A percentile compares a stretch with the other conserved stretches of the same genome.
Evolutionary conservation across 2,888 invertebrate genomes (phyloP).

Genomic region (Limnephilus rhombicus): DNA sequence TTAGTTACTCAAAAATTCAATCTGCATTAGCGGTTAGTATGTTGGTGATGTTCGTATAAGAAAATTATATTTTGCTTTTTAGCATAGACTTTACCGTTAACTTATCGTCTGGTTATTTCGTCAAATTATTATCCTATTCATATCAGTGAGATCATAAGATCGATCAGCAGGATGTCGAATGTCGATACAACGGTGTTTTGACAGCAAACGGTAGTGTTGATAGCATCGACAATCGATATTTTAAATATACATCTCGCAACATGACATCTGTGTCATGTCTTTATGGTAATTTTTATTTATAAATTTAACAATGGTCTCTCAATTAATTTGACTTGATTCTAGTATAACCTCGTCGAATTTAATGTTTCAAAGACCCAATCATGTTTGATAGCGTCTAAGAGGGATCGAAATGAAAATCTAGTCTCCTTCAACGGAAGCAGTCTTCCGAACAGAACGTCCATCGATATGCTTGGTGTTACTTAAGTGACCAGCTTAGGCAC

Average conservation of each 20-base stretch:
- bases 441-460: too few relatives aligned
- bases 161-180: neutral
- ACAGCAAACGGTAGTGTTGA: neutral
- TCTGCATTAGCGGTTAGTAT: neutral
- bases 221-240: neutral
- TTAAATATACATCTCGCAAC: neutral
- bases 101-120: neutral
- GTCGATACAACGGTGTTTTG: neutral
- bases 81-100: neutral
- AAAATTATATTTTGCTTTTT: neutral
- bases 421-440: too few relatives aligned
- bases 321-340: neutral
- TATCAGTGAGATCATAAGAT: neutral
- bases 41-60: neutral
- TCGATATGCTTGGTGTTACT: too few relatives aligned
- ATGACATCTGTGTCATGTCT: neutral
- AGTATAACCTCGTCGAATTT: too few relatives aligned
- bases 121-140: neutral
- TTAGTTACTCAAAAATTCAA: neutral
- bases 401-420: too few relatives aligned
- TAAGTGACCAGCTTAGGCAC: too few relatives aligned
- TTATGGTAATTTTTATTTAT: too few relatives aligned
- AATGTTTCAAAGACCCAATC: too few relatives aligned
- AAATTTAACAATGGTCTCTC: neutral
- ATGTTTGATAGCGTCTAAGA: too few relatives aligned